Conservation (phyloP, 2,888 invertebrate species). For the Nysson spinosus region DNA sequence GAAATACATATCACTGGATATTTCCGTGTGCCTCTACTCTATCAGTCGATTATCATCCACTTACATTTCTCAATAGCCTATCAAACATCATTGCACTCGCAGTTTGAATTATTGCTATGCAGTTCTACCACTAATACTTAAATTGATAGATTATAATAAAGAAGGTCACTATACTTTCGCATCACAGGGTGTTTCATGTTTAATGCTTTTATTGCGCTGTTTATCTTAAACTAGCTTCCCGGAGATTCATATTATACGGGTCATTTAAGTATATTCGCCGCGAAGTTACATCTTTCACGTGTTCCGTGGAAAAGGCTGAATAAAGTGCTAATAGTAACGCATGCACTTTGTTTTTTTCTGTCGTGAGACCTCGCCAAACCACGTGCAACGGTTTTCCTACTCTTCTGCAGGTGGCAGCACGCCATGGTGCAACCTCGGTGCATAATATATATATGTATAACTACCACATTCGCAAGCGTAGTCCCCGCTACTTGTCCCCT, state of each 20-base stretch:
- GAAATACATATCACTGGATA: constrained; percentile 35
- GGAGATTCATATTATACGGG: too few relatives aligned
- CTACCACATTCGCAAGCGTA: constrained; percentile 7
- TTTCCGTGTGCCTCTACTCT: not conserved
- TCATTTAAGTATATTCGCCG: too few relatives aligned
- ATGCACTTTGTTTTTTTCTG: constrained; percentile 38
- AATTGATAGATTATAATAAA: too few relatives aligned
- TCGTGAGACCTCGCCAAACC: constrained; percentile 51
- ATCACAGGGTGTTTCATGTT: not conserved
- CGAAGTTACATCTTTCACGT: constrained; percentile 3
- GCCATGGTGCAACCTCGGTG: constrained; percentile 27
- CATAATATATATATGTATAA: constrained; percentile 19
- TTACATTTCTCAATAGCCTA: too few relatives aligned
- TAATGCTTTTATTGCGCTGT: not conserved
- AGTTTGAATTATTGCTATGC: too few relatives aligned
- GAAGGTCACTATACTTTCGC: constrained; percentile 1
- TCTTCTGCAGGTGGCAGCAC: constrained; percentile 66
- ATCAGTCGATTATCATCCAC: too few relatives aligned
- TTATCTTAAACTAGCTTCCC: too few relatives aligned
- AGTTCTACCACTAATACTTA: too few relatives aligned
- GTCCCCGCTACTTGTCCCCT: constrained; percentile 23
- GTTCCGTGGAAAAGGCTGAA: too few relatives aligned
- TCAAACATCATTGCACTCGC: too few relatives aligned
- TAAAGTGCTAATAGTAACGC: constrained; percentile 38
- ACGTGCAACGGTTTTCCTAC: constrained; percentile 40